Evolutionary conservation across 2,113 vertebrate genomes (phyloP).

Genomic region (Thymallus thymallus): DNA sequence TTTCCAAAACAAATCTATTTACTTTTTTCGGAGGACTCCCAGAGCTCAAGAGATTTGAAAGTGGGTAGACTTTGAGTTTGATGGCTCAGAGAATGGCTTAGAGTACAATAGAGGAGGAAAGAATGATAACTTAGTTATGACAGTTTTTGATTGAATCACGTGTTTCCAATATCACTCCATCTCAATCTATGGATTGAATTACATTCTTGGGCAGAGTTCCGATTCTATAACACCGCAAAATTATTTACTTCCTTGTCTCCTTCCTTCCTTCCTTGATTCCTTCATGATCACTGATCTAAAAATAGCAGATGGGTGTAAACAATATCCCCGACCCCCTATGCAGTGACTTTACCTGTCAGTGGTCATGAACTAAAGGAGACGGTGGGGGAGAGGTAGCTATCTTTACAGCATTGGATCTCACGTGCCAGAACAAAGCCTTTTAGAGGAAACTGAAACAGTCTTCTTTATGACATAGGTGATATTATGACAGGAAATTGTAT

Average conservation of each 20-base stretch:
- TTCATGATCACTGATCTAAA: background rate
- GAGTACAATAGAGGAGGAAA: conserved; percentile 46
- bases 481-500: conserved; percentile 54
- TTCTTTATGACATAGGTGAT: conserved; percentile 54
- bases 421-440: too few relatives aligned
- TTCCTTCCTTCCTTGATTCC: background rate
- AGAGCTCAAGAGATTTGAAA: conserved; percentile 42
- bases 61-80: conserved; percentile 13
- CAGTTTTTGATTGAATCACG: conserved; percentile 31
- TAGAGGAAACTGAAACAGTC: conserved; percentile 43
- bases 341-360: background rate
- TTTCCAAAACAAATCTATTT: conserved; percentile 40
- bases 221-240: background rate
- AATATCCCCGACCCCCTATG: conserved; percentile 26
- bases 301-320: conserved; percentile 1
- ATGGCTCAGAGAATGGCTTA: conserved; percentile 6
- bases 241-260: background rate
- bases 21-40: background rate
- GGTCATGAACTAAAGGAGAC: conserved; percentile 18
- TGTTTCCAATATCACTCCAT: conserved; percentile 30
- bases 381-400: conserved; percentile 10
- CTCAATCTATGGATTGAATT: conserved; percentile 32
- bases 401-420: conserved; percentile 61
- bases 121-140: background rate
- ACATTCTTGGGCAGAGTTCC: background rate